Conservation (phyloP, 1,140 invertebrate species). For the Sycophaga agraensis region DNA sequence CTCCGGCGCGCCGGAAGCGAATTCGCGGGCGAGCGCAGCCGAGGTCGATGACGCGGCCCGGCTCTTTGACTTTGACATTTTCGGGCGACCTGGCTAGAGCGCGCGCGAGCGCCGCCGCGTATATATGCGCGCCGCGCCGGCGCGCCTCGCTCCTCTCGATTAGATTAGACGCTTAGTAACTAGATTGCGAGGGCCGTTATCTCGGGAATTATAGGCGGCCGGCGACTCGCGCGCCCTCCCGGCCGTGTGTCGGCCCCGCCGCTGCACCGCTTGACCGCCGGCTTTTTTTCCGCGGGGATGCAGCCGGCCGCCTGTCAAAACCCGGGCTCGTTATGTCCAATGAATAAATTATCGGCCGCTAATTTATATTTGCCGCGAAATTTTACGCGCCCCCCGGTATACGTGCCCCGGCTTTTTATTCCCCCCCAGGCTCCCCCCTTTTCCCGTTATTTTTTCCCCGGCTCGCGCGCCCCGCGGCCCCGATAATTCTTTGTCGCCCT, state of each 20-base stretch:
- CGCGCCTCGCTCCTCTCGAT: conserved; percentile 40
- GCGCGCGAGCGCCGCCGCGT: conserved; percentile 23
- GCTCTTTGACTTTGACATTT: conserved; percentile 25
- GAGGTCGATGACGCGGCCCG: conserved; percentile 27
- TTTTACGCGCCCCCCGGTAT: conserved; percentile 10
- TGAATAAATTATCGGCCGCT: conserved; percentile 27
- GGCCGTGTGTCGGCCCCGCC: too few relatives aligned
- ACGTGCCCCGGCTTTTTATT: too few relatives aligned
- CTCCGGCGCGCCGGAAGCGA: too few relatives aligned
- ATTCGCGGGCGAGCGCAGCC: conserved; percentile 35
- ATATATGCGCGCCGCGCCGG: conserved; percentile 32
- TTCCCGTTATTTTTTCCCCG: background rate
- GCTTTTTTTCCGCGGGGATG: too few relatives aligned
- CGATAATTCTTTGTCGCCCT: conserved; percentile 23
- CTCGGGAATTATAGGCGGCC: conserved; percentile 47
- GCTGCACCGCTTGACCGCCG: too few relatives aligned
- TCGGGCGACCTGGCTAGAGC: background rate
- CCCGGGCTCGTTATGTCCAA: conserved; percentile 15
- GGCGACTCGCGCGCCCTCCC: conserved; percentile 20
- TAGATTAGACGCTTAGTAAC: conserved; percentile 60
- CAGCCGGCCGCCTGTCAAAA: too few relatives aligned
- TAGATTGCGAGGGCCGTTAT: conserved; percentile 56
- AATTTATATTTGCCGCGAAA: conserved; percentile 28
- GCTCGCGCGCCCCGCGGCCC: background rate
- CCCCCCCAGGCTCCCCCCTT: background rate